A percentile compares a stretch with the other conserved stretches of the same genome.
Conservation (phyloP, 1,140 invertebrate species). For the Papilio polyxenes region DNA sequence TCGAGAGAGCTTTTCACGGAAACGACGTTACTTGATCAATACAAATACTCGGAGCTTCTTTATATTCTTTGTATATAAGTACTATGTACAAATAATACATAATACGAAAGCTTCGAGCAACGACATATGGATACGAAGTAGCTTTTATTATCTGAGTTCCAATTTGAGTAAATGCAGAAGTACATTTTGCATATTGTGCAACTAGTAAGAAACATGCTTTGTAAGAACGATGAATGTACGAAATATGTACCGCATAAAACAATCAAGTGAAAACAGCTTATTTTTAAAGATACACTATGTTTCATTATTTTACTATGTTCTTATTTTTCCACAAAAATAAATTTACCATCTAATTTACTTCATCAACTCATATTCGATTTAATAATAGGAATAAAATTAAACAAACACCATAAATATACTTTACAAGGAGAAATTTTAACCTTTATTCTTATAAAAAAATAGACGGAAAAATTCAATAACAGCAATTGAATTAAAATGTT, state of each 20-base stretch:
- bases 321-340: too few species aligned
- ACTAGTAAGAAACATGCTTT: not conserved
- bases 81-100: not conserved
- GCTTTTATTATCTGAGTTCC: not conserved
- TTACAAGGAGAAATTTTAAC: too few species aligned
- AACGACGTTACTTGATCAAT: conserved; percentile 23
- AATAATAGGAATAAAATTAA: too few species aligned
- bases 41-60: conserved; percentile 15
- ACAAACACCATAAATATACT: too few species aligned
- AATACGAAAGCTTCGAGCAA: not conserved
- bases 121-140: conserved; percentile 1
- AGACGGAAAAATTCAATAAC: not conserved
- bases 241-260: too few species aligned
- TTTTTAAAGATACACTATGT: too few species aligned
- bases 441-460: not conserved
- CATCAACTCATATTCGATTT: too few species aligned
- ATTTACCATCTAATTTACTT: too few species aligned
- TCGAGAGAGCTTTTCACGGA: not conserved
- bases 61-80: not conserved
- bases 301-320: too few species aligned
- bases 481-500: conserved; percentile 15
- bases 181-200: conserved; percentile 16
- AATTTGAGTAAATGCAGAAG: not conserved
- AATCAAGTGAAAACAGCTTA: too few species aligned
- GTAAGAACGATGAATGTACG: not conserved